Evolutionary conservation across 2,797 vertebrate genomes (phyloP), one percentile per base, ranked within the genome.

Genomic region (Sebastes diaconus): DNA sequence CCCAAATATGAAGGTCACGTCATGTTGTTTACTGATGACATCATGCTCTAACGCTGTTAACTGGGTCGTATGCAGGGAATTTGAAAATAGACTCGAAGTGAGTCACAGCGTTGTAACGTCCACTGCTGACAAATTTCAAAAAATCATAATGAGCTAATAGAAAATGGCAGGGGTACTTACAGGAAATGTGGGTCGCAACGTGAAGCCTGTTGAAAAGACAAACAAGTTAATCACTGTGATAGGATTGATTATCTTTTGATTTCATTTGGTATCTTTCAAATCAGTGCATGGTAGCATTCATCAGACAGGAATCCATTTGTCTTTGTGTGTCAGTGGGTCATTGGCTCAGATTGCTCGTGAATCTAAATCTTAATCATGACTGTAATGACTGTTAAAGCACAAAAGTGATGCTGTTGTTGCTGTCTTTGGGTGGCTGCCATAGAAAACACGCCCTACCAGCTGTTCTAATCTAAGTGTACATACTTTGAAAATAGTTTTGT

Each of bases 171-270:
- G 0, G 14, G 20, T 74, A 90, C 91, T 93, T 79, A 93, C 91
- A 9, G 29, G 3, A 24, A 65, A 32, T 2, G 13, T 1, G 0
- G 8, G 5, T 1, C 76, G 12, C 10, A 22, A 5, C 0, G 36
- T 6, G 67, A n/a, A 1, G 36, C 66, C 91, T 93, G 83, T 86
- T 59, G 46, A 81, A 79, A 81, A 88, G 4, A 87, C 18, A 73
- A 63, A 76, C 5, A 27, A 67, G 29, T 79, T n/a, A 69, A 57
- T 60, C 13, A 55, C 13, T 32, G 27, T 29, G 27, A 30, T 9
- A 32, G 8, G 5, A 59, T 11, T n/a, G 9, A 68, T 22, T n/a
- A 27, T 8, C 2, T n/a, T 59, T 25, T 34, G 2, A 70, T 66
- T 25, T 50, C 2, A 71, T 52, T 30, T 25, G 2, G 2, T 54